Percentiles rank a stretch among this genome's conserved stretches.
Evolutionary conservation across 2,888 invertebrate genomes (phyloP).

Genomic region (Norana najaformis): DNA sequence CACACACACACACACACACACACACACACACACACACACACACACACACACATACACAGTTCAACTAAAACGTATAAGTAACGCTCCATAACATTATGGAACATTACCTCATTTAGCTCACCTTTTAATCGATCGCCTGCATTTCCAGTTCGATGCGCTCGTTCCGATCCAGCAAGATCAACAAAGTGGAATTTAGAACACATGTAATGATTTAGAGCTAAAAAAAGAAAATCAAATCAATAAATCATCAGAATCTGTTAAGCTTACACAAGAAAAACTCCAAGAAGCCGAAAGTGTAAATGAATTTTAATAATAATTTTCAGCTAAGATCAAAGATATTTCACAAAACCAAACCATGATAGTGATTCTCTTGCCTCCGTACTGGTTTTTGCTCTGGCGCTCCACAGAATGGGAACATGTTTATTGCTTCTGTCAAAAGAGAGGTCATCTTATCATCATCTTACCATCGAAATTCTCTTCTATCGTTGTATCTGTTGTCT

Average conservation of each 20-base stretch:
- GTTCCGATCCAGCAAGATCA: conserved; percentile 63
- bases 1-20: no score
- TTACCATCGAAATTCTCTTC: background rate
- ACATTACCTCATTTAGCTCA: conserved; percentile 41
- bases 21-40: no score
- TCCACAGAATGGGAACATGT: no score
- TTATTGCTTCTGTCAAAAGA: no score
- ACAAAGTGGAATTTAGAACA: conserved; percentile 63
- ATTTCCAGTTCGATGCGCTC: conserved; percentile 62
- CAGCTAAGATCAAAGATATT: background rate
- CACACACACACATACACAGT: no score
- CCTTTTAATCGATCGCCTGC: conserved; percentile 63
- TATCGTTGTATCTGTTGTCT: background rate
- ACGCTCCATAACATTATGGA: no score
- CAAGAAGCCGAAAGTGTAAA: background rate
- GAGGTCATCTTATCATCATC: no score
- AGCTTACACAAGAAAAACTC: background rate
- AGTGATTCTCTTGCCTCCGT: no score
- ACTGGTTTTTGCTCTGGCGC: no score
- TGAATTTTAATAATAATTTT: background rate
- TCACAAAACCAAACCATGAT: background rate
- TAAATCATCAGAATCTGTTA: background rate
- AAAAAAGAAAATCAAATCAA: background rate
- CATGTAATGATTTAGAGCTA: conserved; percentile 39
- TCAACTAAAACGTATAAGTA: no score